Evolutionary conservation across 2,113 vertebrate species (phyloP).

Genomic region (Microcebus griseorufus): DNA sequence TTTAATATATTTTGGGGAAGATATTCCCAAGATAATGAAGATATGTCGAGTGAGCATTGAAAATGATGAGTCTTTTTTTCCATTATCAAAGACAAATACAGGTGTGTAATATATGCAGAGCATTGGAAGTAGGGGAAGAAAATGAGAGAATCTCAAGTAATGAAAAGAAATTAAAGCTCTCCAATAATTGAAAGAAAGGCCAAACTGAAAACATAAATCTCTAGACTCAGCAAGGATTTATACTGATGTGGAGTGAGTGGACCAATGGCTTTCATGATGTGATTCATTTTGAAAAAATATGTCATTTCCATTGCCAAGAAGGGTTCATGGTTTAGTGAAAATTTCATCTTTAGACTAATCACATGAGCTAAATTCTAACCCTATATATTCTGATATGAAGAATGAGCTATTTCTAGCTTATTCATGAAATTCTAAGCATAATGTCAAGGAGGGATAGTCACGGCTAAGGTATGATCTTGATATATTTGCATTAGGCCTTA

Average conservation of each 20-base stretch:
- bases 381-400: slow-evolving; percentile 26
- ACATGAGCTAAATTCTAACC: slow-evolving; percentile 5
- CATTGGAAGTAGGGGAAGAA: slow-evolving; percentile 61
- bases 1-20: slow-evolving; percentile 79
- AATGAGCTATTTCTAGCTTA: slow-evolving; percentile 36
- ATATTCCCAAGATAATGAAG: slow-evolving; percentile 76
- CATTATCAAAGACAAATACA: slow-evolving; percentile 72
- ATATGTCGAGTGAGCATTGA: slow-evolving; percentile 62
- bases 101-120: slow-evolving; percentile 60
- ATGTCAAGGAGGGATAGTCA: neutral
- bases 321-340: slow-evolving; percentile 82
- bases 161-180: slow-evolving; percentile 77
- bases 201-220: slow-evolving; percentile 79
- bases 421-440: slow-evolving; percentile 44
- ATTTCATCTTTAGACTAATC: slow-evolving; percentile 73
- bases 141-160: slow-evolving; percentile 68
- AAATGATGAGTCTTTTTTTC: slow-evolving; percentile 59
- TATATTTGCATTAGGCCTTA: neutral
- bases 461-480: neutral
- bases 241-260: slow-evolving; percentile 73
- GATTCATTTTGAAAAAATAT: slow-evolving; percentile 82
- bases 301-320: slow-evolving; percentile 79
- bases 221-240: slow-evolving; percentile 76
- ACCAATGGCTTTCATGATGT: slow-evolving; percentile 79
- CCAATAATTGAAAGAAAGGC: slow-evolving; percentile 65